Evolutionary conservation across 2,113 vertebrate species (phyloP).

Genomic region (Nibea albiflora): DNA sequence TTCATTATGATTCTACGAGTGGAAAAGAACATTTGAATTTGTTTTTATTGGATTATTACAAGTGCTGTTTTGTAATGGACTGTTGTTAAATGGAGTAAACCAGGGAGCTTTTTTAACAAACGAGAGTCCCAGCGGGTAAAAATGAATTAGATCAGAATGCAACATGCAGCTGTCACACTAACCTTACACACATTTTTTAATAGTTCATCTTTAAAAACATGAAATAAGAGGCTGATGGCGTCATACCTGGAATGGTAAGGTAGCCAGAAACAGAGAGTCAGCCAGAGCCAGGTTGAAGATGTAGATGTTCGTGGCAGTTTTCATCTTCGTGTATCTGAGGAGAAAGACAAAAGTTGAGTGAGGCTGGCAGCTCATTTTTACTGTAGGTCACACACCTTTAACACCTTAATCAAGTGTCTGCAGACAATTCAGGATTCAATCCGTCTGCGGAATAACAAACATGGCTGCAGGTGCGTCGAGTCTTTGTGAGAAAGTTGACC

Average conservation of each 20-base stretch:
- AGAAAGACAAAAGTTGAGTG: neutral
- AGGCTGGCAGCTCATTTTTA: neutral
- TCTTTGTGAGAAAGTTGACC: neutral
- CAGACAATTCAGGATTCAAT: neutral
- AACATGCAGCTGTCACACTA: no score
- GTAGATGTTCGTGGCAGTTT: slow-evolving; percentile 98
- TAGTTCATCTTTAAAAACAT: no score
- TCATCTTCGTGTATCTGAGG: slow-evolving; percentile 97
- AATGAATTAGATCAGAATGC: no score
- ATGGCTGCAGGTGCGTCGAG: neutral
- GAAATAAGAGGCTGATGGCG: neutral
- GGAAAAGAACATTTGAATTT: no score
- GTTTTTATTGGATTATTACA: no score
- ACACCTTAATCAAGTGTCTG: neutral
- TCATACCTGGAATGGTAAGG: slow-evolving; percentile 92
- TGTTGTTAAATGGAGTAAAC: no score
- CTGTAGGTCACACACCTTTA: neutral
- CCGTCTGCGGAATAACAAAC: neutral
- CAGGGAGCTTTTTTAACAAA: no score
- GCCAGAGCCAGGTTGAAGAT: slow-evolving; percentile 98
- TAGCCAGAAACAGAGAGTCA: slow-evolving; percentile 93
- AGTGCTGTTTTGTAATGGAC: no score
- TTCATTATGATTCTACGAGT: no score
- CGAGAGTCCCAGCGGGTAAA: no score
- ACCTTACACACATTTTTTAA: no score